Percentiles rank a stretch among this genome's conserved stretches.
phyloP scores from a whole-genome alignment of 2,888 invertebrate species.

The Sesia apiformis region DNA sequence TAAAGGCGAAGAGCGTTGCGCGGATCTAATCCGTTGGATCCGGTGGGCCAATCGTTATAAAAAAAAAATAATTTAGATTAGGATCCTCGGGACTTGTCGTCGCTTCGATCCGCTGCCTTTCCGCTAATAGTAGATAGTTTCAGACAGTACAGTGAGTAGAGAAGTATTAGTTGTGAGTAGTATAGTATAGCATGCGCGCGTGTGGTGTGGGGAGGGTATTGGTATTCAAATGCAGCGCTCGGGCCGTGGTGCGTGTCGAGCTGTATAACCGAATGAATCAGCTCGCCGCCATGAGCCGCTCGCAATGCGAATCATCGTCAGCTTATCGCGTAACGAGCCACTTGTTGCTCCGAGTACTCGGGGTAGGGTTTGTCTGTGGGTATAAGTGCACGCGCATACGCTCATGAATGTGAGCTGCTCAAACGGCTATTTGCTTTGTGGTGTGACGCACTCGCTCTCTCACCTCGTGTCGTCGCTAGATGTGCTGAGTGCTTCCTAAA shows the following conservation, averaged over 20 bases:
- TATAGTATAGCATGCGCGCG: constrained; percentile 67
- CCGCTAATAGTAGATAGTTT: constrained; percentile 65
- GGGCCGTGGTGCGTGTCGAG: constrained; percentile 60
- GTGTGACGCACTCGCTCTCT: constrained; percentile 70
- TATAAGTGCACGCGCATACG: neutral
- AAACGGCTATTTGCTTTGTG: constrained; percentile 16
- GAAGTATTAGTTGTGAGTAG: constrained; percentile 55
- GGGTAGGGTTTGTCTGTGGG: neutral
- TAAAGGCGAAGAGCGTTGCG: constrained; percentile 54
- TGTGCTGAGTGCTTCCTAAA: constrained; percentile 70
- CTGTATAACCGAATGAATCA: constrained; percentile 23
- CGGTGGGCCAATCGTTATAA: constrained; percentile 29
- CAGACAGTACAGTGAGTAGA: constrained; percentile 65
- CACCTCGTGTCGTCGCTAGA: constrained; percentile 70
- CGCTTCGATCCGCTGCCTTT: constrained; percentile 57
- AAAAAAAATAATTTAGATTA: constrained; percentile 30
- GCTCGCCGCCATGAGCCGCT: neutral
- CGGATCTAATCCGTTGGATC: constrained; percentile 57
- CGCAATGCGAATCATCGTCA: neutral
- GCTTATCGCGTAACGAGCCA: neutral
- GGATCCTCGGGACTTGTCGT: constrained; percentile 55
- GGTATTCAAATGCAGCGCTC: constrained; percentile 82
- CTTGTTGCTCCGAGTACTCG: neutral
- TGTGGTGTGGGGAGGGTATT: constrained; percentile 76
- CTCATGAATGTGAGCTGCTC: constrained; percentile 10